Conservation (phyloP, 1,140 invertebrate genomes). For the Meloidogyne chitwoodi region DNA sequence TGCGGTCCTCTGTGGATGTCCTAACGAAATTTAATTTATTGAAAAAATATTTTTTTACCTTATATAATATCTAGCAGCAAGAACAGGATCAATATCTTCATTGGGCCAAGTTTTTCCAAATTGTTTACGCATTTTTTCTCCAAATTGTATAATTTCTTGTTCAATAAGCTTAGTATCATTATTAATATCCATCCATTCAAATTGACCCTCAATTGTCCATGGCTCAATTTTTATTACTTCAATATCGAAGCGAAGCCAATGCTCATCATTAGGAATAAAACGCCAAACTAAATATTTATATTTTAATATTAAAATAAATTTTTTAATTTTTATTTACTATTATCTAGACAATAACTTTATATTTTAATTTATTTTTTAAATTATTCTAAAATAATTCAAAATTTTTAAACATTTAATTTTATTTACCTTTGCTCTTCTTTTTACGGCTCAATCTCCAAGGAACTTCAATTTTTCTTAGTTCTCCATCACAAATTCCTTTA, state of each 20-base stretch:
- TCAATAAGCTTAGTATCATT: constrained; percentile 49
- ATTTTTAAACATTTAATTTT: constrained; percentile 1
- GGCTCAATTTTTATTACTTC: constrained; percentile 53
- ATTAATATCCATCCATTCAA: constrained; percentile 53
- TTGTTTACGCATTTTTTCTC: constrained; percentile 50
- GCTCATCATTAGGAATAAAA: constrained; percentile 56
- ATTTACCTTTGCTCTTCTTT: constrained; percentile 53
- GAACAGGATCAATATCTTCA: constrained; percentile 56
- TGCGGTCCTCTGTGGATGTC: background rate
- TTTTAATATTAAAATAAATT: too few species aligned
- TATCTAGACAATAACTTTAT: too few species aligned
- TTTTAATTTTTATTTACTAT: too few species aligned
- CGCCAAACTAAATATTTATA: constrained; percentile 59
- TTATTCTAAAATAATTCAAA: background rate
- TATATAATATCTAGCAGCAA: constrained; percentile 54
- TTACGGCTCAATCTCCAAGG: constrained; percentile 56
- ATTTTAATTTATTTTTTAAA: too few species aligned
- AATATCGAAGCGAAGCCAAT: constrained; percentile 55
- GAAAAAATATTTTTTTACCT: constrained; percentile 45
- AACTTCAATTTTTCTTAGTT: constrained; percentile 53
- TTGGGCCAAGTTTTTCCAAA: constrained; percentile 58
- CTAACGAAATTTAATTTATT: background rate
- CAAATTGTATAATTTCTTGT: constrained; percentile 43
- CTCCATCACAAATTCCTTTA: constrained; percentile 55
- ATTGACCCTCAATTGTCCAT: constrained; percentile 49